phyloP scores from a whole-genome alignment of 2,797 vertebrate genomes.

The Cynopterus sphinx region DNA sequence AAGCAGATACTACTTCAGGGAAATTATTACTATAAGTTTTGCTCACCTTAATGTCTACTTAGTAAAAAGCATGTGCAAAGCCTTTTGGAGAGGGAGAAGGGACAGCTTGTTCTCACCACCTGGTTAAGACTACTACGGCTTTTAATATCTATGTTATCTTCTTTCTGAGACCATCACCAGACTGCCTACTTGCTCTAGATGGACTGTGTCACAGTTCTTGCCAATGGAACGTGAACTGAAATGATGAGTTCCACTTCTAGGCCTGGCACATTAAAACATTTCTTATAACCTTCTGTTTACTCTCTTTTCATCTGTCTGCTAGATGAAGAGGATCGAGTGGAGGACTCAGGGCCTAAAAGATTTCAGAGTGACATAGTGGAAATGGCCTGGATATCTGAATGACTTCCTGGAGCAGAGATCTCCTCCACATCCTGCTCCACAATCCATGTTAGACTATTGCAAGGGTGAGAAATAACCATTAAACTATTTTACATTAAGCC shows the following conservation, averaged over 20 bases:
- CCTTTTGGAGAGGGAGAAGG: not conserved
- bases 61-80: not conserved
- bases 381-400: not conserved
- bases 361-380: not conserved
- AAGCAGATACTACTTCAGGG: slow-evolving; percentile 3
- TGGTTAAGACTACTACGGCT: not conserved
- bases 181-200: not conserved
- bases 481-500: not conserved
- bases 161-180: not conserved
- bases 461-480: not conserved
- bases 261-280: not conserved
- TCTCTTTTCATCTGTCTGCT: not conserved
- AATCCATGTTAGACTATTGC: not conserved
- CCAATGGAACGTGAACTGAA: not conserved
- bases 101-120: not conserved
- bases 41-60: not conserved
- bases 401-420: not conserved
- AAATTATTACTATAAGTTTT: slow-evolving; percentile 7
- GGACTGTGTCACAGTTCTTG: not conserved
- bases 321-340: not conserved
- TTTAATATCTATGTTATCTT: not conserved
- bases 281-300: not conserved
- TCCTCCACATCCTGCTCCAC: not conserved
- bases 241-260: not conserved
- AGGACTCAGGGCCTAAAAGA: not conserved